Conservation (phyloP, 2,888 invertebrate species). For the Yponomeuta malinellus region DNA sequence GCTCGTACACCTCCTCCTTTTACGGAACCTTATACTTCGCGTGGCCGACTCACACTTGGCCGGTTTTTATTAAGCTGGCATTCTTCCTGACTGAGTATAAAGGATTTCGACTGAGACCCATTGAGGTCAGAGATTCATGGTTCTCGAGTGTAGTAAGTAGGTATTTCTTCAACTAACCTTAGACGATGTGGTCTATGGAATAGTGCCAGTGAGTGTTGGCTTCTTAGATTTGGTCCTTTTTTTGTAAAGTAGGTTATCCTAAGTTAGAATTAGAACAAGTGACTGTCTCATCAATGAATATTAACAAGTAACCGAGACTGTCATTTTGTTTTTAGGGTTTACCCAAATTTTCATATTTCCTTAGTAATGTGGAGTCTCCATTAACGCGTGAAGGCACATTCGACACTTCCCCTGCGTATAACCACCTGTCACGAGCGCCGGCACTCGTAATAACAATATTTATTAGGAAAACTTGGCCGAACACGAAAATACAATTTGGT, state of each 20-base stretch:
- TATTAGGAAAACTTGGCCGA: slow-evolving; percentile 72
- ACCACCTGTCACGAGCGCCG: slow-evolving; percentile 62
- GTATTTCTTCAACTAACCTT: no score
- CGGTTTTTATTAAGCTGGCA: no score
- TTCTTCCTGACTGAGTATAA: no score
- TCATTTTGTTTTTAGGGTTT: not conserved
- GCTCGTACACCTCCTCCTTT: no score
- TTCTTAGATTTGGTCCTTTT: no score
- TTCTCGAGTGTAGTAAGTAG: no score
- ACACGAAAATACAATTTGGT: slow-evolving; percentile 75
- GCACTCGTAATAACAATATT: slow-evolving; percentile 73
- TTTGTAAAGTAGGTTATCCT: not conserved
- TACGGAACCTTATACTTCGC: no score
- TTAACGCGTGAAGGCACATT: not conserved
- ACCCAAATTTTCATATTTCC: not conserved
- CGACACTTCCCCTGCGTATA: slow-evolving; percentile 30
- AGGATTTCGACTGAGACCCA: no score
- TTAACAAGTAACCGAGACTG: not conserved
- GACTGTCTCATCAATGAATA: not conserved
- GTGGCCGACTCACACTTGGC: no score
- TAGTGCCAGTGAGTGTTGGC: no score
- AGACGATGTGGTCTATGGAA: no score
- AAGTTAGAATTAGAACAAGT: not conserved
- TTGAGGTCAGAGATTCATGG: no score
- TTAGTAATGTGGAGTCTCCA: not conserved